Percentiles rank a stretch among this genome's conserved stretches.
Conservation (phyloP, 2,888 invertebrate genomes). For the Seira sanloemensis region DNA sequence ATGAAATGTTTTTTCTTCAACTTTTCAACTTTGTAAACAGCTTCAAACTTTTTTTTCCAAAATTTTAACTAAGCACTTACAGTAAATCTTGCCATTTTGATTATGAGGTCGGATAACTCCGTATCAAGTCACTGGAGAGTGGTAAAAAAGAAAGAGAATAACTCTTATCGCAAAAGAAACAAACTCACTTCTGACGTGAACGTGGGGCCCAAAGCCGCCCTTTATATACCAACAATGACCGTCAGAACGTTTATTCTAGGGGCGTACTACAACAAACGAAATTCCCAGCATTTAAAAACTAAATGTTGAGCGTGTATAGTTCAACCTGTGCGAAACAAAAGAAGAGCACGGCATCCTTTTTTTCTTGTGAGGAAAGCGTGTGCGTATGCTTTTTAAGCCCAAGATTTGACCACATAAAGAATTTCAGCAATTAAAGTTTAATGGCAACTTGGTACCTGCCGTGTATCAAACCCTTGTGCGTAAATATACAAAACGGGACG, state of each 20-base stretch:
- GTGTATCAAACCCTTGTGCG: no score
- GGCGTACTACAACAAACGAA: conserved; percentile 29
- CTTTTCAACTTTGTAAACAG: no score
- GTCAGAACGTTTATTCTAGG: conserved; percentile 2
- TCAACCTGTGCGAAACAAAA: neutral
- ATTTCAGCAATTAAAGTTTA: neutral
- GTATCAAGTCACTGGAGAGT: neutral
- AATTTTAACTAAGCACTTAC: conserved; percentile 57
- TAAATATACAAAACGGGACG: no score
- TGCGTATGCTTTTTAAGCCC: neutral
- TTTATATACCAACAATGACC: conserved; percentile 48
- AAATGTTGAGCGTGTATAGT: neutral
- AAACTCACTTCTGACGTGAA: conserved; percentile 50
- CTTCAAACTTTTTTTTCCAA: neutral
- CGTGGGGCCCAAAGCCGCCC: neutral
- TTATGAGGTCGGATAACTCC: neutral
- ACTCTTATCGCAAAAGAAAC: conserved; percentile 27
- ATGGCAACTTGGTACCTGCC: no score
- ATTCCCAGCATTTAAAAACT: conserved; percentile 48
- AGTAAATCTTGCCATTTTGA: conserved; percentile 70
- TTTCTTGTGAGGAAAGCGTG: conserved; percentile 33
- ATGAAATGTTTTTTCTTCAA: neutral
- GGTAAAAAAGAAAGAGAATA: conserved; percentile 15
- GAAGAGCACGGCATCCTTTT: conserved; percentile 33
- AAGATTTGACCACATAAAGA: neutral